Conservation (phyloP, 2,113 vertebrate species). For the Ptilorrhoa leucosticta region DNA sequence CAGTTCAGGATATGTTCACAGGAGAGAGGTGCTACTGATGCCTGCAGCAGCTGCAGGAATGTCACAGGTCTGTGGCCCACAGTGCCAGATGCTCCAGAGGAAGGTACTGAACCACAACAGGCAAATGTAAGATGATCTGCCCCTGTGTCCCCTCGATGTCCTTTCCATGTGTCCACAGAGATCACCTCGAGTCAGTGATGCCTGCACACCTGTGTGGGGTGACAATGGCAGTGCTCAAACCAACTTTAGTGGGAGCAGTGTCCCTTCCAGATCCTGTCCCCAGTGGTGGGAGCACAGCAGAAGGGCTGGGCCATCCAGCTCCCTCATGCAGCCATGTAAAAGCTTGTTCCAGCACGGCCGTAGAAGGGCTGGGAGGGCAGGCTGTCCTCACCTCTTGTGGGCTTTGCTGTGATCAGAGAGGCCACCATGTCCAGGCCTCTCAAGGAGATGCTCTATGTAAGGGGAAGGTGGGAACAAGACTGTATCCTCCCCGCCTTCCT, state of each 20-base stretch:
- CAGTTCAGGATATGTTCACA: neutral
- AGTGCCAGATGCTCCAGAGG: neutral
- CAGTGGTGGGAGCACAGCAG: neutral
- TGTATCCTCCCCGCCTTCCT: neutral
- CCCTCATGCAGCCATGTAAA: fast-evolving
- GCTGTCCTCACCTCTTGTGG: neutral
- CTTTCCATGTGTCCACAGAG: neutral
- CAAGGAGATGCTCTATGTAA: neutral
- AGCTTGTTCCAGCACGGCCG: fast-evolving
- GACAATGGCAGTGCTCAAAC: neutral
- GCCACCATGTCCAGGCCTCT: neutral
- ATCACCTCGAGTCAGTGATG: neutral
- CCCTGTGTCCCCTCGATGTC: neutral
- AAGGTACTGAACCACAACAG: neutral
- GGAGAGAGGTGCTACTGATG: neutral
- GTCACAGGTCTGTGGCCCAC: neutral
- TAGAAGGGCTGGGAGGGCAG: neutral
- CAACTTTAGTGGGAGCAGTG: neutral
- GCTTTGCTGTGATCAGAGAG: neutral
- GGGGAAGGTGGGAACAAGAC: neutral
- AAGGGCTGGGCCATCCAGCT: neutral
- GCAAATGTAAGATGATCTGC: neutral
- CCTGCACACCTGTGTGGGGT: neutral
- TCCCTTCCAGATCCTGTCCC: neutral
- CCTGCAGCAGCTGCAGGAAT: neutral